Conservation (phyloP, 2,888 invertebrate genomes). For the Cynaeus angustus region DNA sequence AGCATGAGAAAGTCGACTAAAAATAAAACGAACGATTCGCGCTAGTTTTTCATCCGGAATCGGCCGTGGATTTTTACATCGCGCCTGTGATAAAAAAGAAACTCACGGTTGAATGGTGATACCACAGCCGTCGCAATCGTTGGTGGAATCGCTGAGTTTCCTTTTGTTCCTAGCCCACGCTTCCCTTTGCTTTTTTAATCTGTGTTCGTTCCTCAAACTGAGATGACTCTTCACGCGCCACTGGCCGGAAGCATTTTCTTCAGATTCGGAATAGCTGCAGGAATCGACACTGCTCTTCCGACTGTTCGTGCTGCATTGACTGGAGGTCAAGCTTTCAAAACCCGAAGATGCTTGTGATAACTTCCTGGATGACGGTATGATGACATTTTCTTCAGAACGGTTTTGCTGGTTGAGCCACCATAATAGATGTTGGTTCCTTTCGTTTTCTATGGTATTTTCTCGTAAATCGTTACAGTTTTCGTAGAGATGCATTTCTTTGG, state of each 20-base stretch:
- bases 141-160: conserved; percentile 67
- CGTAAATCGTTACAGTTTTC: conserved; percentile 67
- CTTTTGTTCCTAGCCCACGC: conserved; percentile 70
- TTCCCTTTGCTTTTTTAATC: conserved; percentile 69
- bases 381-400: conserved; percentile 64
- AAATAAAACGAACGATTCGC: conserved; percentile 44
- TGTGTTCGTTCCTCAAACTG: conserved; percentile 67
- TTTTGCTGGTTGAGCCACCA: conserved; percentile 70
- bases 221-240: conserved; percentile 68
- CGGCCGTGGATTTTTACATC: conserved; percentile 1
- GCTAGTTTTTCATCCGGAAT: conserved; percentile 44
- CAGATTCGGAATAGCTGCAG: conserved; percentile 70
- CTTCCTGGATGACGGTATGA: conserved; percentile 62
- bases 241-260: conserved; percentile 64
- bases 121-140: conserved; percentile 58
- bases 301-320: conserved; percentile 64
- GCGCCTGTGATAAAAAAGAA: conserved; percentile 43
- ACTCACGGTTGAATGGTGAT: conserved; percentile 64
- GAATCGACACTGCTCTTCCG: conserved; percentile 70
- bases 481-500: conserved; percentile 68
- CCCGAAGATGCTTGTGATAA: conserved; percentile 62
- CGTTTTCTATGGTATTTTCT: conserved; percentile 66
- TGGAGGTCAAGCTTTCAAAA: conserved; percentile 64
- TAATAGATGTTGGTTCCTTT: conserved; percentile 69
- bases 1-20: conserved; percentile 45